A percentile compares a stretch with the other conserved stretches of the same genome.
Evolutionary conservation across 2,888 invertebrate genomes (phyloP).

Genomic region (Invenusta paracnida): DNA sequence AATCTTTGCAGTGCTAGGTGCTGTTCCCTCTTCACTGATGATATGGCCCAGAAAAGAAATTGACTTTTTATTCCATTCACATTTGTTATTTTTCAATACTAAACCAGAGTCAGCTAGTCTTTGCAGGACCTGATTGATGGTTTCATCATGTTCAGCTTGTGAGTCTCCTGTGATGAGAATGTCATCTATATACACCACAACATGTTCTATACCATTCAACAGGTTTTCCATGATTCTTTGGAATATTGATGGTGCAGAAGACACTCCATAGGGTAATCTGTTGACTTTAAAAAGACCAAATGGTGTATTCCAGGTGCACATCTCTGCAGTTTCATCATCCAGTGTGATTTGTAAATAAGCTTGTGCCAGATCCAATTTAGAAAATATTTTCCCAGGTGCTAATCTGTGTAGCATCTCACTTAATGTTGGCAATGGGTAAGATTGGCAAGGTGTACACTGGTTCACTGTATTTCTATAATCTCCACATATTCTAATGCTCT

Average conservation of each 20-base stretch:
- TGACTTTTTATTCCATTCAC: background rate
- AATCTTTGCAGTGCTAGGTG: background rate
- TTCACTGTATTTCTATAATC: background rate
- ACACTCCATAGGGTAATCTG: background rate
- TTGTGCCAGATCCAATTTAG: background rate
- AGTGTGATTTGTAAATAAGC: background rate
- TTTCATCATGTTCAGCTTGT: background rate
- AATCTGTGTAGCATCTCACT: constrained; percentile 1
- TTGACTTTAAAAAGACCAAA: constrained; percentile 16
- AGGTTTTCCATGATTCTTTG: background rate
- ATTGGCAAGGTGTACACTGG: background rate
- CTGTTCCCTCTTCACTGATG: background rate
- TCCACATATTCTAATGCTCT: background rate
- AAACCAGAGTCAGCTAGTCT: background rate
- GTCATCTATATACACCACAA: constrained; percentile 1
- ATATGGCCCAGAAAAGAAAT: constrained; percentile 7
- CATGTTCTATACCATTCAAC: background rate
- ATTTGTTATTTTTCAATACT: background rate
- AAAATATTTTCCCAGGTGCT: no score
- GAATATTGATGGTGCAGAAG: background rate
- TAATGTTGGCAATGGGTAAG: background rate
- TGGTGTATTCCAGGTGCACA: background rate
- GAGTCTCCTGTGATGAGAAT: background rate
- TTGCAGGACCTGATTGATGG: background rate
- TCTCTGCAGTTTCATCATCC: background rate